These are phyloP conservation scores for Clarias fuscus DNA, from an alignment of 2,797 vertebrate species.

Conservation along the genomic window DNA sequence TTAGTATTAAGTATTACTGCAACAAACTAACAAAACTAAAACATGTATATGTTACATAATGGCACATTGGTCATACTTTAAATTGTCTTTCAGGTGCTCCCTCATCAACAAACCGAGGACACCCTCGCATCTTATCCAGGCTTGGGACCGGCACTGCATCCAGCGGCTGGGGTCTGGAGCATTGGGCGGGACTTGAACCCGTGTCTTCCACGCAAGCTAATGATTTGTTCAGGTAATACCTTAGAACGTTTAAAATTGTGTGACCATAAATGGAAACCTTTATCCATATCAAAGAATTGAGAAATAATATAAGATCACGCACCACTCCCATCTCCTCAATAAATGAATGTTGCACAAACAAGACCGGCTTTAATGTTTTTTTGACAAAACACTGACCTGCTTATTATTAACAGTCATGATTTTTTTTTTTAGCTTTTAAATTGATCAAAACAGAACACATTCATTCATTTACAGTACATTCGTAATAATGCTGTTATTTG, in stretches of 20 bases:
- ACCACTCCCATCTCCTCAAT: not conserved
- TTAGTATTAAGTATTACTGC: not conserved
- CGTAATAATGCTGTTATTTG: not conserved
- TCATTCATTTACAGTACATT: too few relatives aligned
- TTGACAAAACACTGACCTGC: not conserved
- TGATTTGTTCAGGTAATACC: not conserved
- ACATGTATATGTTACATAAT: not conserved
- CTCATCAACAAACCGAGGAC: too few relatives aligned
- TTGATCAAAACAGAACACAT: not conserved
- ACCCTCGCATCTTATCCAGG: too few relatives aligned
- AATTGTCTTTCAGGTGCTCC: too few relatives aligned
- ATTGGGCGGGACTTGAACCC: too few relatives aligned
- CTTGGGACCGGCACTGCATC: too few relatives aligned
- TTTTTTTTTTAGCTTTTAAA: not conserved
- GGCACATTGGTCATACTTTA: not conserved
- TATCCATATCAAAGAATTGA: not conserved
- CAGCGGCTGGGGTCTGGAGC: too few relatives aligned
- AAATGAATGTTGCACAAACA: not conserved
- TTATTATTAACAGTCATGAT: not conserved
- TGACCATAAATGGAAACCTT: not conserved
- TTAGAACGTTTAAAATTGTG: not conserved
- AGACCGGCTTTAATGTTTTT: not conserved
- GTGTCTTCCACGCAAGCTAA: not conserved
- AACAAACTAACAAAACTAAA: not conserved
- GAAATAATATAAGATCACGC: not conserved